Evolutionary conservation across 2,888 invertebrate genomes (phyloP), one percentile per base, ranked within the genome.

Genomic region (Eristalis tenax): DNA sequence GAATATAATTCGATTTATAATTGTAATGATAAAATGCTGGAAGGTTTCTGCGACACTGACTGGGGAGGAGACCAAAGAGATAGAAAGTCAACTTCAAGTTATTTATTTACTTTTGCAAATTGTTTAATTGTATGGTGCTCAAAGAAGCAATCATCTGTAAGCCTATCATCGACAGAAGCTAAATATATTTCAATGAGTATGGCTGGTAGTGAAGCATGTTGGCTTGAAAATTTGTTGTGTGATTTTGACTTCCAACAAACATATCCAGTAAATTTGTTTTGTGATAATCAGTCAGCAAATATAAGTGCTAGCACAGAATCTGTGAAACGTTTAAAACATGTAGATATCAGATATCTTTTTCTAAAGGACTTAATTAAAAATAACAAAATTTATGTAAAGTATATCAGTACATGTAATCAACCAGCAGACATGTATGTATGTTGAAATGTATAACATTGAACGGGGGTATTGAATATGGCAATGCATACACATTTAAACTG

Each of bases 101-200:
- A 66, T 71, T 43, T 81, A 32, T 81, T 78, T 32, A 83, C 73
- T 84, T 84, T 79, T 75, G 79, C 23, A 66, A 73, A 80, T 71
- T 43, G 26, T 3, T 26, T 26, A 26, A 26, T 26, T 26, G 26
- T 26, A 26, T 26, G 26, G 26, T 26, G 26, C 26, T 26, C 26
- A 26, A 26, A 26, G 26, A 26, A 26, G 3, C 26, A 26, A 26
- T 26, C 26, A 26, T 26, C 26, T 26, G 77, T 83, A 13, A 64
- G 69, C 23, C 59, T 71, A 15, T 85, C 85, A 43, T 81, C 80
- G 28, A 77, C 71, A 18, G 87, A 87, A 50, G 87, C 87, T 23
- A 77, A 85, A 68, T 85, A 81, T 43, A 56, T 81, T 8, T 71
- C 80, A 35, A 56, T 83, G 56, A 43, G 38, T n/a, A 59, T 65